Evolutionary conservation across 2,113 vertebrate species (phyloP).

Genomic region (Sylvilagus bachmani): DNA sequence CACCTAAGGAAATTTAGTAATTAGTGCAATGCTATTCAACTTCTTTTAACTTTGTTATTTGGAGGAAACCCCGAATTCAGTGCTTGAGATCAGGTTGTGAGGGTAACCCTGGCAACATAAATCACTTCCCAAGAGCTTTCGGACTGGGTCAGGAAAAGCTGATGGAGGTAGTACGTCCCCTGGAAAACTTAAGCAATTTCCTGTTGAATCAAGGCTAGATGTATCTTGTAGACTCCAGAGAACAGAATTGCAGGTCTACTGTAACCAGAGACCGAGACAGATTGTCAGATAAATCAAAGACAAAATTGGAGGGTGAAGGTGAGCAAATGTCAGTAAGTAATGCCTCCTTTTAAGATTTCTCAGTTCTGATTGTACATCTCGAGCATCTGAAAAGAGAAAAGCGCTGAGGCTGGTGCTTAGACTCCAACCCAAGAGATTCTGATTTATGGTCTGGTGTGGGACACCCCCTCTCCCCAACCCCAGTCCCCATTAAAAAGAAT

Average conservation of each 20-base stretch:
- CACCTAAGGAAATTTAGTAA: constrained; percentile 5
- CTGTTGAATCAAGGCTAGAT: not conserved
- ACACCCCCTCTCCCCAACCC: no score
- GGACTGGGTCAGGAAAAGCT: constrained; percentile 15
- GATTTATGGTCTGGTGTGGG: not conserved
- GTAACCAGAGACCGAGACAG: not conserved
- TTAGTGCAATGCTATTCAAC: constrained; percentile 24
- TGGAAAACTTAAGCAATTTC: not conserved
- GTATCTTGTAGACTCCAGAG: not conserved
- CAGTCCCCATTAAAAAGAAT: not conserved
- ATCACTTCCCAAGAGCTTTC: not conserved
- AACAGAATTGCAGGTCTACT: not conserved
- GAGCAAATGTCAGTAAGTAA: not conserved
- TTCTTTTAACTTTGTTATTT: constrained; percentile 15
- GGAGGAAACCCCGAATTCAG: constrained; percentile 32
- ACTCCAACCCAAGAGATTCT: constrained; percentile 9
- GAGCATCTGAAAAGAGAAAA: constrained; percentile 2
- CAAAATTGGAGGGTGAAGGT: not conserved
- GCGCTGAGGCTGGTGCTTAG: not conserved
- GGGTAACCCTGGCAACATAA: not conserved
- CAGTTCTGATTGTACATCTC: not conserved
- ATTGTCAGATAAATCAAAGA: not conserved
- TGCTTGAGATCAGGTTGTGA: constrained; percentile 53
- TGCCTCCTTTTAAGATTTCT: not conserved
- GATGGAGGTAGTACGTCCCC: not conserved